Evolutionary conservation across 2,888 invertebrate species (phyloP), one percentile per base, ranked within the genome.

Genomic region (Amiota minor): DNA sequence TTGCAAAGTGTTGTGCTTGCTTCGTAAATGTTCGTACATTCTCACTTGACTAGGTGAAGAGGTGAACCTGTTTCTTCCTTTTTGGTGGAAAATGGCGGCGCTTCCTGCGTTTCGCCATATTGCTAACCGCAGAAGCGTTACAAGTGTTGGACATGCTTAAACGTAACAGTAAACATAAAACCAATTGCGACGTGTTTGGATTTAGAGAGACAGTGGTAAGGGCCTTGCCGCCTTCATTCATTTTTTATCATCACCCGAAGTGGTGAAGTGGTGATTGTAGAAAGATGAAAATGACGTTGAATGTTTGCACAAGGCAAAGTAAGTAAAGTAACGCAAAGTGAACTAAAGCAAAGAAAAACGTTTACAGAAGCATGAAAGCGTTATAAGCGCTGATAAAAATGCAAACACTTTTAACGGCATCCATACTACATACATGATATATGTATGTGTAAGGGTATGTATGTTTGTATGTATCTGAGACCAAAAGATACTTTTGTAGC

Each of bases 371-470:
- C 72, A 72, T 72, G 72, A 75, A 76, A 70, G 74, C 75, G 69
- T 71, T 53, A 72, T 67, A 77, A 76, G 79, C 73, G 75, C 59
- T 76, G 82, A 83, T 83, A 79, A 79, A 79, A 83, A 82, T 80
- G 85, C 85, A 84, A 83, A 84, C 83, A 83, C 83, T 84, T 74
- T 77, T 76, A 78, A 68, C 73, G 64, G 53, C 45, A 70, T 75
- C 74, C 77, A 83, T 20, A 3, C 65, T 23, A 69, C 55, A 69
- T 1, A 69, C 50, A 56, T n/a, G 2, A 56, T 56, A 55, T 18
- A 55, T 8, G 56, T 45, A 69, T 18, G n/a, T 47, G 46, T 45
- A 69, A n/a, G n/a, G 18, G 46, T 45, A 56, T 16, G 16, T 46
- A 46, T 8, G n/a, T 18, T 18, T 47, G n/a, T 16, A 62, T 62